Evolutionary conservation across 2,888 invertebrate genomes (phyloP), one percentile per base, ranked within the genome.

Genomic region (Amorpha juglandis): DNA sequence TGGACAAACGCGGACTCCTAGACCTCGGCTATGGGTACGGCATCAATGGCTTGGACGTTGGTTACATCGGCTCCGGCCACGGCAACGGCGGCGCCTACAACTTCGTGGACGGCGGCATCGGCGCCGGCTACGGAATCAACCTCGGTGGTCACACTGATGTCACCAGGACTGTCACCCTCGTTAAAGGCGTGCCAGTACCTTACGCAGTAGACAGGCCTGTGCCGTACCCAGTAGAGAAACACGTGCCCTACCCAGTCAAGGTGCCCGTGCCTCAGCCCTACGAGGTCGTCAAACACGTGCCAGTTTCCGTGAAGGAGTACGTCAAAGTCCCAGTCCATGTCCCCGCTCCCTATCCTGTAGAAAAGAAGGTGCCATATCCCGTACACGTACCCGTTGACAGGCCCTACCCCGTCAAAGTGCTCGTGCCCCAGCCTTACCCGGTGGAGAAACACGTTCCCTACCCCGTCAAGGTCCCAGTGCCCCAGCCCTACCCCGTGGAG

Each of bases 1-100:
- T 96, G 86, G 96, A 96, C 91, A 97, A 97, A 90, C 96, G 97
- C 76, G 97, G 97, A 74, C 95, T 97, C 77, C 93, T 96, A 68
- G 95, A 96, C 83, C 94, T 97, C 82, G 97, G 97, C 76, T 97
- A 97, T 78, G 97, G 97, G 65, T 97, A 97, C 86, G 96, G 96
- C 69, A 94, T 95, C 81, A 95, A 95, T 78, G 97, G 96, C 74
- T 95, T 96, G 72, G 96, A 96, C 82, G 88, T 96, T 71, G 97
- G 97, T 63, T 95, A 96, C 84, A 92, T 96, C 76, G 96, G 96
- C 65, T 88, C 85, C 79, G 95, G 95, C 45, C 94, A 95, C 70
- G 95, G 94, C 8, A 65, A 89, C 65, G 94, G 94, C 63, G 94
- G 94, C 55, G 95, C 95, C 27, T 91, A 95, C 82, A 87, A 92